These are phyloP conservation scores for Oryzias dopingdopingensis DNA, from an alignment of 2,797 vertebrate genomes.

Conservation along the genomic window DNA sequence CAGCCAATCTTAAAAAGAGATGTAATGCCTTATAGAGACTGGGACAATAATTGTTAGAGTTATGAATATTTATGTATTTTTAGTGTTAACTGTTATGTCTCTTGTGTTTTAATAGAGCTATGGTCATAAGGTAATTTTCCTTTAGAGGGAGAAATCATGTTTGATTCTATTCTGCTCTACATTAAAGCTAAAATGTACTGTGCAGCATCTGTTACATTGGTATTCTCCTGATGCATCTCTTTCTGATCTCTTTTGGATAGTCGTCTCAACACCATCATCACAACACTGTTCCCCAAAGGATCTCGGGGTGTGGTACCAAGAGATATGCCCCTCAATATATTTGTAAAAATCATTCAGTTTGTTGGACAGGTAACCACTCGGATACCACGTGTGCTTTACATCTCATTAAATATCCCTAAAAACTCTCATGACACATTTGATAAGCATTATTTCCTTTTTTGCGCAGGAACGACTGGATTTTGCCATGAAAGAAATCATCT, in stretches of 20 bases:
- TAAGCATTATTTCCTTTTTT: neutral
- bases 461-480: conserved; percentile 82
- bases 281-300: conserved; percentile 96
- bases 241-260: conserved; percentile 69
- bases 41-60: too few species aligned
- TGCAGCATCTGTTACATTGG: neutral
- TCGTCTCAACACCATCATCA: conserved; percentile 91
- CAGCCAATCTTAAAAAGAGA: too few species aligned
- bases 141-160: too few species aligned
- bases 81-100: too few species aligned
- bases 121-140: too few species aligned
- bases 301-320: conserved; percentile 95
- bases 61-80: too few species aligned
- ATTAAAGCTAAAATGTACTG: neutral
- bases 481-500: conserved; percentile 85
- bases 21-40: too few species aligned
- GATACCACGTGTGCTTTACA: neutral
- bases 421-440: neutral
- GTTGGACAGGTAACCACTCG: conserved; percentile 88
- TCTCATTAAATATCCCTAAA: neutral
- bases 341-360: conserved; percentile 99
- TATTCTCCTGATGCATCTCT: conserved; percentile 1
- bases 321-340: conserved; percentile 98
- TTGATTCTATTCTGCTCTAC: too few species aligned
- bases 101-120: too few species aligned